These are phyloP conservation scores for Eupithecia subumbrata DNA, from an alignment of 2,888 invertebrate genomes.

Conservation along the genomic window DNA sequence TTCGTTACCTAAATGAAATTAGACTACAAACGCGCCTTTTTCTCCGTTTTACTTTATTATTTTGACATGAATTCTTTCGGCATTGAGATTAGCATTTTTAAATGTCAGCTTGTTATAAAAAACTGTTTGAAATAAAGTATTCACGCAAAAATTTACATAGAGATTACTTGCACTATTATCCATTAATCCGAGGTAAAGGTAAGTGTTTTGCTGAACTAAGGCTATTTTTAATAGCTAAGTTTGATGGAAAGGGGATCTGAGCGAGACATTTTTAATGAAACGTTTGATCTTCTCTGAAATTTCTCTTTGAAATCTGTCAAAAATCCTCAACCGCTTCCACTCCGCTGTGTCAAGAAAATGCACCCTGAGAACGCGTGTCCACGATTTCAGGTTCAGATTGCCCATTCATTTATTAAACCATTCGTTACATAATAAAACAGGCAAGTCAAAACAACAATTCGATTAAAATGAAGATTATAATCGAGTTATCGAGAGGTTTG, in stretches of 20 bases:
- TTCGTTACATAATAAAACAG: too few relatives aligned
- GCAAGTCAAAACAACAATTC: too few relatives aligned
- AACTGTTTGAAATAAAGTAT: background rate
- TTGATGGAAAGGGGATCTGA: background rate
- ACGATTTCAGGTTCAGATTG: background rate
- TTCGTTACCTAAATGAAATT: background rate
- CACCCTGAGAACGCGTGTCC: background rate
- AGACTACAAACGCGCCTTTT: background rate
- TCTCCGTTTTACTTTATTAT: background rate
- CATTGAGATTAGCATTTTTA: background rate
- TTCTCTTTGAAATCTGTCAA: background rate
- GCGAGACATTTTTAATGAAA: background rate
- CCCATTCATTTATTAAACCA: too few relatives aligned
- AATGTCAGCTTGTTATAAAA: background rate
- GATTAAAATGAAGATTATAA: too few relatives aligned
- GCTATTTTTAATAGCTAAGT: too few relatives aligned
- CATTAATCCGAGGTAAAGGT: background rate
- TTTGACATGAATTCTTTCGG: background rate
- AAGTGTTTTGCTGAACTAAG: too few relatives aligned
- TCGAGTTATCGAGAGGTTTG: background rate
- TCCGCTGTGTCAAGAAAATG: background rate
- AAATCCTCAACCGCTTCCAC: background rate
- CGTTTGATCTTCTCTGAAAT: background rate
- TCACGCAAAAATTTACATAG: background rate
- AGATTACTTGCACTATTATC: background rate